Base-by-base conservation (phyloP, 2,888 invertebrate species). In the Drosophila niveifrons region DNA sequence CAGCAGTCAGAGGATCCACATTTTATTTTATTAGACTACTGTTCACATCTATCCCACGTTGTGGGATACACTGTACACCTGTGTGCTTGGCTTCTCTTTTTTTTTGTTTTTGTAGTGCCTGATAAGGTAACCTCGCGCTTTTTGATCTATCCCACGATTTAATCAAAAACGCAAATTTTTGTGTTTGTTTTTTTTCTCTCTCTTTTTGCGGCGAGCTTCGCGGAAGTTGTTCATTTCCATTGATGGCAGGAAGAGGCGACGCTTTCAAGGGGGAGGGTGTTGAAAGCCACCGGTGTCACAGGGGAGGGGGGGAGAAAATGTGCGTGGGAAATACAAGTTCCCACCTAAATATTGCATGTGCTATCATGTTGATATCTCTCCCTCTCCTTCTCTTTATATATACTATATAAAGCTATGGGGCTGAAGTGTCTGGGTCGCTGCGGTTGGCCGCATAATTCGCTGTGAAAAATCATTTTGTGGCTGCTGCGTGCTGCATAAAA, bases 91-190 rank as follows among this genome's bases (percentile, higher is more conserved):
- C 50, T 13, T 23, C 23, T 23, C 23, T 23, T 23, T 23, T 23
- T 18, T 23, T 23, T 23, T 31, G 4, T 29, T 28, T 48, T 3
- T 34, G n/a, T n/a, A 23, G 18, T 6, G 67, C 56, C 52, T 74
- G 78, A 82, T 80, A 80, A 84, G 80, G 66, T 41, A 43, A 46
- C 18, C 41, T 47, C 13, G 58, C 44, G 56, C 58, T 66, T 74
- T 36, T 71, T 76, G 77, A 79, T 79, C 78, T 80, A 81, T 89
- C 89, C 88, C 89, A 89, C 88, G 88, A 88, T 88, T 88, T 82
- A 86, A 89, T 89, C 83, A 88, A 86, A 89, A 90, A 86, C 84
- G 85, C 85, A 87, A 90, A 90, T 88, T 82, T 71, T n/a, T 61
- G 23, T 41, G 23, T 23, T 23, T 23, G 23, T 23, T 23, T 6